Evolutionary conservation across 2,888 invertebrate genomes (phyloP).

Genomic region (Biston stratarius): DNA sequence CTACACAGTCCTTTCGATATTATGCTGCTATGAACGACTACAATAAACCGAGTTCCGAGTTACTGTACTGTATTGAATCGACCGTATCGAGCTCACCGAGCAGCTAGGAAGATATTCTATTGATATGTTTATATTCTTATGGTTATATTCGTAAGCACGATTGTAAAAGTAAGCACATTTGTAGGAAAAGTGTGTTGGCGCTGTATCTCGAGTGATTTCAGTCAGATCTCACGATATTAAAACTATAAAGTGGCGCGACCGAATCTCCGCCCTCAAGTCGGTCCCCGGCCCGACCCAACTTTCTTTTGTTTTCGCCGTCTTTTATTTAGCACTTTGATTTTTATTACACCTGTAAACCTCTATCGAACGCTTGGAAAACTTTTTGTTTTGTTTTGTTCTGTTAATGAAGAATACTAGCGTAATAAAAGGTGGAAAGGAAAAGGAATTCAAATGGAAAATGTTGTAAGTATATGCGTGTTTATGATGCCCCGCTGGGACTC

Average conservation of each 20-base stretch:
- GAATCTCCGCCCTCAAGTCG: constrained; percentile 60
- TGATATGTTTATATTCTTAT: constrained; percentile 16
- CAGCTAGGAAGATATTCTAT: constrained; percentile 21
- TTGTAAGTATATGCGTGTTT: constrained; percentile 77
- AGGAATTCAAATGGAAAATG: constrained; percentile 76
- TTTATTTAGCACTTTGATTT: constrained; percentile 64
- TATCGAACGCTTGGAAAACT: constrained; percentile 57
- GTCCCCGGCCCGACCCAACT: constrained; percentile 52
- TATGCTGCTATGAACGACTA: constrained; percentile 31
- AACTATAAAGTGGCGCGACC: constrained; percentile 82
- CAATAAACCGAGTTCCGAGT: constrained; percentile 28
- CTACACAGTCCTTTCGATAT: constrained; percentile 34
- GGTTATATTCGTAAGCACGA: constrained; percentile 6
- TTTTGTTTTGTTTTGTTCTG: constrained; percentile 44
- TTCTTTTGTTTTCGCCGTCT: constrained; percentile 62
- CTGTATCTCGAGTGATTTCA: constrained; percentile 71
- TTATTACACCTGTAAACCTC: constrained; percentile 59
- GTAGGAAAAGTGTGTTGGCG: constrained; percentile 70
- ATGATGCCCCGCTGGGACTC: constrained; percentile 76
- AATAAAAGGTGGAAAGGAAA: constrained; percentile 54
- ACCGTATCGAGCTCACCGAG: constrained; percentile 10
- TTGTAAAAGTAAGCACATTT: constrained; percentile 64
- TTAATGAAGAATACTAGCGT: constrained; percentile 48
- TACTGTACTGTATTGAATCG: constrained; percentile 31
- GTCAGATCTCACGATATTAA: constrained; percentile 80